A percentile compares a stretch with the other conserved stretches of the same genome.
Evolutionary conservation across 2,113 vertebrate genomes (phyloP).

Genomic region (Anoplopoma fimbria): DNA sequence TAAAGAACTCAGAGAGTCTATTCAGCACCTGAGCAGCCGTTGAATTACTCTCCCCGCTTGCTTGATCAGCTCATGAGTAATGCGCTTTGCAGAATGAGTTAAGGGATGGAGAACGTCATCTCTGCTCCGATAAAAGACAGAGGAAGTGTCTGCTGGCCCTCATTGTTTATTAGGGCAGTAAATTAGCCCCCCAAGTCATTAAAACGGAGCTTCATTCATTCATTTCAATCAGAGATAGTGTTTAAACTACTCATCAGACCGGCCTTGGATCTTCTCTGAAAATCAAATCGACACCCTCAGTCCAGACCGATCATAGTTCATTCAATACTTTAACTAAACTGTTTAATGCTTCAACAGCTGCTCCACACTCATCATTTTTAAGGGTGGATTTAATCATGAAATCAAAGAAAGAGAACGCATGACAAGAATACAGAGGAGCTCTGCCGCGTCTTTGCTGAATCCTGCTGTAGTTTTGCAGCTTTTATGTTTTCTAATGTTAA

Average conservation of each 20-base stretch:
- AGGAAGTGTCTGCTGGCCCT: slow-evolving; percentile 6
- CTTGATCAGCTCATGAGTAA: slow-evolving; percentile 28
- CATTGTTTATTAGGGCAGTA: slow-evolving; percentile 1
- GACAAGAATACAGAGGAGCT: neutral
- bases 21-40: slow-evolving; percentile 28
- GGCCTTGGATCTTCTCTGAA: neutral
- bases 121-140: neutral
- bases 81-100: neutral
- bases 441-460: neutral
- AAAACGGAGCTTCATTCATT: neutral
- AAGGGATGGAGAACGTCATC: too few species aligned
- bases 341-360: neutral
- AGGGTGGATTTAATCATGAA: neutral
- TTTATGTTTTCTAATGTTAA: neutral
- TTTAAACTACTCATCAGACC: neutral
- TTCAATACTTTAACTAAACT: neutral
- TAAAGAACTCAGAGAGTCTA: neutral
- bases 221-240: neutral
- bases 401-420: neutral
- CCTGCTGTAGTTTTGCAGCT: neutral
- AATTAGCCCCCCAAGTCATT: neutral
- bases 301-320: neutral
- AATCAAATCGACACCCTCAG: too few species aligned
- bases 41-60: slow-evolving; percentile 5
- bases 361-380: neutral